Base-by-base conservation (phyloP, 2,113 vertebrate genomes). In the Rhizomys pruinosus region DNA sequence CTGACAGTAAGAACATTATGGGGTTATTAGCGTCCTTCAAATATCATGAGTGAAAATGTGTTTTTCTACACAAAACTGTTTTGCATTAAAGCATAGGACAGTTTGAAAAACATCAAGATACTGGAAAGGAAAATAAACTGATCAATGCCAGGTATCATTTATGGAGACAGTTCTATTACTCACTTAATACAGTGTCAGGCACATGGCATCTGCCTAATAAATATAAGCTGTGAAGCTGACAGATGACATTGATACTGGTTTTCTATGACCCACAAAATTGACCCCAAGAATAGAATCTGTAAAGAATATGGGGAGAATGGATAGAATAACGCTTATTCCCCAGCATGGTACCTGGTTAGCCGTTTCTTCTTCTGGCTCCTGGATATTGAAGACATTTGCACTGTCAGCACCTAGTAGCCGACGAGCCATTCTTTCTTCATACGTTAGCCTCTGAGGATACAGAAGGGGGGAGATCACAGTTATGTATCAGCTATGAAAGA, bases 381-480 rank as follows among this genome's bases (percentile, higher is more conserved):
- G 99, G 47, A 99, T 97, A 72, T 98, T 99, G 97, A 99, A 99
- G 92, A 99, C 99, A 34, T 99, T 99, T 39, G 99, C 99, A 7
- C 98, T 99, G 98, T 99, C 99, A 12, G 99, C 99, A 80, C 99
- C 99, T 95, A 99, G 98, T 84, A 99, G 97, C 42, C 99, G 98
- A 82, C 99, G 99, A 90, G 99, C 99, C 99, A 99, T 99, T 98
- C 99, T 99, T 97, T 99, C 99, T 92, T 99, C 99, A 37, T 99
- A 99, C 0, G 99, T 99, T 98, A 99, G 97, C 97, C 98, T 99
- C 99, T 99, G 98, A 94, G 89, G 23, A 85, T n/a, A n/a, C n/a
- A n/a, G n/a, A n/a, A n/a, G 47, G 29, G 90, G n/a, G 47, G 55
- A 12, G 29, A 13, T 16, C 42, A 22, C 25, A 47, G 20, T 29